Percentiles rank a stretch among this genome's conserved stretches.
These are phyloP conservation scores for Bombyx mori DNA, from an alignment of 1,140 invertebrate genomes.

Conservation along the genomic window ASM3026992v2 NC_085121.1:16062501-16063000, in stretches of 20 bases:
- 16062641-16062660: conserved; percentile 2
- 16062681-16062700: conserved; percentile 1
- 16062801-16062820: background rate
- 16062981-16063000: conserved; percentile 40
- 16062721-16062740: background rate
- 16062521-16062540: background rate
- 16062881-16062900: conserved; percentile 5
- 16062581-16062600: background rate
- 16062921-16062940: conserved; percentile 4
- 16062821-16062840: background rate
- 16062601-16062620: background rate
- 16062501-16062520: background rate
- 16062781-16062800: conserved; percentile 1
- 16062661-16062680: conserved; percentile 4
- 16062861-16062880: background rate
- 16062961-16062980: background rate
- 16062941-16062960: conserved; percentile 1
- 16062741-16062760: conserved; percentile 10
- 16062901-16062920: conserved; percentile 4
- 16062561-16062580: background rate
- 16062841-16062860: background rate
- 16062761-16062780: conserved; percentile 5
- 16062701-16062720: conserved; percentile 11
- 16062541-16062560: background rate
- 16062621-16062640: conserved; percentile 2